These are phyloP conservation scores for Merluccius polli DNA, from an alignment of 2,797 vertebrate species.

Conservation along the genomic window DNA sequence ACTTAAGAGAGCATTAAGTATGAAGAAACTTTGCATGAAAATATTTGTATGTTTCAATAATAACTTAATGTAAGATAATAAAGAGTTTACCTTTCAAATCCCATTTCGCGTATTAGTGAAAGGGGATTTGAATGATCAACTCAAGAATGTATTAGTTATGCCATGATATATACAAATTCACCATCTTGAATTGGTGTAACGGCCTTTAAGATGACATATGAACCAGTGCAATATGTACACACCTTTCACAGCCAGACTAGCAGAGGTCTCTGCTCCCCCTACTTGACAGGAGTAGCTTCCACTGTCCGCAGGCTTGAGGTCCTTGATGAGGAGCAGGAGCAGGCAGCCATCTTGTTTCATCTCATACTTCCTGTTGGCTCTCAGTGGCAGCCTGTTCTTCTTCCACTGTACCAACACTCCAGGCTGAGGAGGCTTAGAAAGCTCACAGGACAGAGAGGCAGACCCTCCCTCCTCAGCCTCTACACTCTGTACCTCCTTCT, in stretches of 20 bases:
- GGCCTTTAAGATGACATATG: no score
- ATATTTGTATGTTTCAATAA: background rate
- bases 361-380: constrained; percentile 74
- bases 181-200: no score
- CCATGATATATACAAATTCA: no score
- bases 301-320: constrained; percentile 78
- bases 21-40: background rate
- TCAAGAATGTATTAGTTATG: no score
- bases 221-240: background rate
- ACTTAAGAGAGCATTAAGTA: no score
- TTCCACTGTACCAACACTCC: constrained; percentile 74
- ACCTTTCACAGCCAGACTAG: constrained; percentile 33
- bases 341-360: constrained; percentile 73
- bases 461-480: constrained; percentile 76
- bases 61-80: background rate
- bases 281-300: constrained; percentile 79
- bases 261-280: constrained; percentile 55
- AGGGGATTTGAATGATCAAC: no score
- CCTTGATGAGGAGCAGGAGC: constrained; percentile 78
- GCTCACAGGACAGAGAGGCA: constrained; percentile 74
- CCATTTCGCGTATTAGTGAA: no score
- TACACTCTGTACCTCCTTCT: constrained; percentile 72
- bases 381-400: constrained; percentile 76
- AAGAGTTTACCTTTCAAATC: no score
- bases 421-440: constrained; percentile 74